These are phyloP conservation scores for Drosophila nasuta DNA, from an alignment of 1,140 invertebrate species.

Conservation along the genomic window DNA sequence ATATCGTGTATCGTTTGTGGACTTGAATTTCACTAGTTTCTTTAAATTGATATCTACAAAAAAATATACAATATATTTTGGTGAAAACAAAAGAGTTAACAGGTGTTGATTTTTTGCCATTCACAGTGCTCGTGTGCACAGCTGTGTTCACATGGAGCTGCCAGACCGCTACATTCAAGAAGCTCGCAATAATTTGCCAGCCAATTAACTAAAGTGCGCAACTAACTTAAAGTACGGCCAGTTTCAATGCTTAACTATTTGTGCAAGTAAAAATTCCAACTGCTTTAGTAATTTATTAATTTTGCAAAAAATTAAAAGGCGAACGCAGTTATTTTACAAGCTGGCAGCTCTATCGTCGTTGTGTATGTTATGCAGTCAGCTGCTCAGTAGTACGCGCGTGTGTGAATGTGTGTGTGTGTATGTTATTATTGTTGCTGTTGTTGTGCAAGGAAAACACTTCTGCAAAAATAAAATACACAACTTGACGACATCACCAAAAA, in stretches of 20 bases:
- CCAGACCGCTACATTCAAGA: slow-evolving; percentile 18
- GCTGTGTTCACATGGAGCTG: slow-evolving; percentile 31
- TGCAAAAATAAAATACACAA: slow-evolving; percentile 45
- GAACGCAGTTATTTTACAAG: background rate
- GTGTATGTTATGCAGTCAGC: slow-evolving; percentile 49
- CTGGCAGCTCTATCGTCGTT: slow-evolving; percentile 34
- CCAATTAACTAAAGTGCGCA: slow-evolving; percentile 31
- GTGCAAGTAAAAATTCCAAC: background rate
- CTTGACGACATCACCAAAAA: too few species aligned
- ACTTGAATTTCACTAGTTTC: slow-evolving; percentile 74
- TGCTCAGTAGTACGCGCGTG: slow-evolving; percentile 42
- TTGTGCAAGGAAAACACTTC: slow-evolving; percentile 67
- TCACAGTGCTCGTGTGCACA: slow-evolving; percentile 24
- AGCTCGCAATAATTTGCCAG: background rate
- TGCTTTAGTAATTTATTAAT: background rate
- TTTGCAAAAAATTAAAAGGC: background rate
- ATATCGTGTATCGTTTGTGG: slow-evolving; percentile 42
- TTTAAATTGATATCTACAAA: slow-evolving; percentile 78
- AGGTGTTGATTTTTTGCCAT: slow-evolving; percentile 45
- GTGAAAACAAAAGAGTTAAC: slow-evolving; percentile 39
- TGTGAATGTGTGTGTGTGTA: slow-evolving; percentile 1
- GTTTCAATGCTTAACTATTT: background rate
- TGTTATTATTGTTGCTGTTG: slow-evolving; percentile 40
- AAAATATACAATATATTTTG: slow-evolving; percentile 6
- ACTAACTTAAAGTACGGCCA: slow-evolving; percentile 11